Conservation (phyloP, 2,113 vertebrate species). For the Lucifuga dentata region DNA sequence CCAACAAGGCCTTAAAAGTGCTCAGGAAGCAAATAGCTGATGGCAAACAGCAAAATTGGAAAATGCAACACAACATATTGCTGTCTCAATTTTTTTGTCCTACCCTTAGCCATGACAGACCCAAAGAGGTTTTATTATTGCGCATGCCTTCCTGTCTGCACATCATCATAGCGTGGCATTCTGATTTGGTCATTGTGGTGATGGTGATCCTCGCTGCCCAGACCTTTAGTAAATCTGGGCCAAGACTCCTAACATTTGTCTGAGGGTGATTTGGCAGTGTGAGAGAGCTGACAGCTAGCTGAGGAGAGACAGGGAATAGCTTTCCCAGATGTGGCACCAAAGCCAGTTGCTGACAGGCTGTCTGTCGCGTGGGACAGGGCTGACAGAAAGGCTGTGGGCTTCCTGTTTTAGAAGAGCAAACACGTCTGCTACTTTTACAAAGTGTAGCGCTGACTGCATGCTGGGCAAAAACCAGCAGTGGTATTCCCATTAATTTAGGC, state of each 20-base stretch:
- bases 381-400: conserved; percentile 56
- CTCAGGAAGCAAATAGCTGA: too few relatives aligned
- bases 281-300: conserved; percentile 36
- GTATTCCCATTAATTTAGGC: conserved; percentile 29
- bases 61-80: too few relatives aligned
- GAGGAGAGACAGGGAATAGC: conserved; percentile 48
- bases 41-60: too few relatives aligned
- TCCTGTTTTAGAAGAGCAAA: conserved; percentile 60
- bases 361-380: conserved; percentile 54
- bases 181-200: conserved; percentile 24
- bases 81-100: too few relatives aligned
- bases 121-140: too few relatives aligned
- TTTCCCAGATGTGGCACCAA: conserved; percentile 68
- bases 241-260: conserved; percentile 29
- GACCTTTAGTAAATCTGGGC: conserved; percentile 18
- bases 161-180: conserved; percentile 9
- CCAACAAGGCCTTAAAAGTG: too few relatives aligned
- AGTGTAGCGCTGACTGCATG: conserved; percentile 22
- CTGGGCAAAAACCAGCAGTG: conserved; percentile 27
- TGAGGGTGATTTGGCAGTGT: conserved; percentile 37
- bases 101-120: too few relatives aligned
- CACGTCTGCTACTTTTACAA: conserved; percentile 45
- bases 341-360: conserved; percentile 66
- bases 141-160: conserved; percentile 11
- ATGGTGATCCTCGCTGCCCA: conserved; percentile 31